Percentiles rank a stretch among this genome's conserved stretches.
Evolutionary conservation across 1,140 invertebrate species (phyloP).

Genomic region (Aphis gossypii): DNA sequence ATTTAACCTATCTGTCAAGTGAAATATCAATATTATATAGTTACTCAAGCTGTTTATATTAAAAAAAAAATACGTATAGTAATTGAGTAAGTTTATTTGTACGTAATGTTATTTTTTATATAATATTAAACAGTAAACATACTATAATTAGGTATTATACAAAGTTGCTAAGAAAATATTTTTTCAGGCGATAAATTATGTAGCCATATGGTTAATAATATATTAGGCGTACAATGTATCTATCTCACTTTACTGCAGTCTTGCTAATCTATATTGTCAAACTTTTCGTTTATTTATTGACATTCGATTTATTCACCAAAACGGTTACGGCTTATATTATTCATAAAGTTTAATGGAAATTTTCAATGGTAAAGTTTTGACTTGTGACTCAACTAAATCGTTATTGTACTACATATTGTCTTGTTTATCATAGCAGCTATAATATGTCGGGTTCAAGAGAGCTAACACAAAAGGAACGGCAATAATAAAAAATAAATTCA

Average conservation of each 20-base stretch:
- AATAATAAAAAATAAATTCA: background rate
- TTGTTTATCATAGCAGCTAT: background rate
- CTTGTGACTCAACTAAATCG: background rate
- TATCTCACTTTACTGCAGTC: background rate
- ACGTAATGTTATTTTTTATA: background rate
- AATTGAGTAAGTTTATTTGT: background rate
- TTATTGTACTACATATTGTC: background rate
- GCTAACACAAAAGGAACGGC: background rate
- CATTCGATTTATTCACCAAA: background rate
- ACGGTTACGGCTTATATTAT: background rate
- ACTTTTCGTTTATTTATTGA: background rate
- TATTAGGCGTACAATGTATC: background rate
- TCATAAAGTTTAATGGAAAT: background rate
- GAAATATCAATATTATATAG: background rate
- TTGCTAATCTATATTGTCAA: background rate
- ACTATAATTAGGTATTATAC: background rate
- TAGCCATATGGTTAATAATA: background rate
- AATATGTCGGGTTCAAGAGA: background rate
- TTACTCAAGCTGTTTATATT: background rate
- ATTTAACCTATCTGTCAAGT: background rate
- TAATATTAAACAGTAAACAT: background rate
- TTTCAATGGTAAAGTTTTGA: background rate
- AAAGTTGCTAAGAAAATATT: background rate
- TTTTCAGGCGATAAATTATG: background rate
- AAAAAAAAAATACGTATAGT: background rate